Percentiles rank a stretch among this genome's conserved stretches.
phyloP scores from a whole-genome alignment of 1,140 invertebrate genomes.

The Bombus ignitus region DNA sequence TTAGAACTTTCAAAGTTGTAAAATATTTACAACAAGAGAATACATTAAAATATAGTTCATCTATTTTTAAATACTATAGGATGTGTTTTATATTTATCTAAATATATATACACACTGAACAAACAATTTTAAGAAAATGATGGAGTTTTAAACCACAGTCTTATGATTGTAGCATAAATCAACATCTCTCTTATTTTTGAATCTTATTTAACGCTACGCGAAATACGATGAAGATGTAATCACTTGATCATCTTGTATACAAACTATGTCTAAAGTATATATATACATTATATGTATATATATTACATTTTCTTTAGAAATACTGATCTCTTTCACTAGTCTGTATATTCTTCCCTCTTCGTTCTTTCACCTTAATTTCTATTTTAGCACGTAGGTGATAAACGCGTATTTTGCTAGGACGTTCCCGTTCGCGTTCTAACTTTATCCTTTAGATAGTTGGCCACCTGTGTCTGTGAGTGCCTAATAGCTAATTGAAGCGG shows the following conservation, averaged over 20 bases:
- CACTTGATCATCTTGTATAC: conserved; percentile 1
- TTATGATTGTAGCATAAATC: neutral
- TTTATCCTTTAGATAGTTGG: conserved; percentile 84
- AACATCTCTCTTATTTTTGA: conserved; percentile 1
- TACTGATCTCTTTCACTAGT: conserved; percentile 39
- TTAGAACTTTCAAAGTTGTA: conserved; percentile 11
- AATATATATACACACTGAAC: conserved; percentile 16
- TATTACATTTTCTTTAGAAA: conserved; percentile 45
- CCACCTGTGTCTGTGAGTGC: conserved; percentile 84
- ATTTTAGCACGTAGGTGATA: neutral
- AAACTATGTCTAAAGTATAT: conserved; percentile 26
- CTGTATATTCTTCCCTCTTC: neutral
- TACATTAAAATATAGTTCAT: conserved; percentile 51
- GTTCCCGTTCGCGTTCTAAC: conserved; percentile 71
- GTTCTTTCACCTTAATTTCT: neutral
- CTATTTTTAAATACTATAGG: conserved; percentile 31
- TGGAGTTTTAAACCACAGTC: conserved; percentile 18
- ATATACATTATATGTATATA: conserved; percentile 1
- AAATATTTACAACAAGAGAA: conserved; percentile 43
- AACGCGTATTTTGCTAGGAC: conserved; percentile 55
- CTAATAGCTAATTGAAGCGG: conserved; percentile 86
- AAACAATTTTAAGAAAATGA: conserved; percentile 1
- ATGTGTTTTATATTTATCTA: conserved; percentile 18
- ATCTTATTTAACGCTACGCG: conserved; percentile 15
- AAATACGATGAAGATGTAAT: conserved; percentile 22